Evolutionary conservation across 1,140 invertebrate genomes (phyloP).

Genomic region (Wasmannia auropunctata): DNA sequence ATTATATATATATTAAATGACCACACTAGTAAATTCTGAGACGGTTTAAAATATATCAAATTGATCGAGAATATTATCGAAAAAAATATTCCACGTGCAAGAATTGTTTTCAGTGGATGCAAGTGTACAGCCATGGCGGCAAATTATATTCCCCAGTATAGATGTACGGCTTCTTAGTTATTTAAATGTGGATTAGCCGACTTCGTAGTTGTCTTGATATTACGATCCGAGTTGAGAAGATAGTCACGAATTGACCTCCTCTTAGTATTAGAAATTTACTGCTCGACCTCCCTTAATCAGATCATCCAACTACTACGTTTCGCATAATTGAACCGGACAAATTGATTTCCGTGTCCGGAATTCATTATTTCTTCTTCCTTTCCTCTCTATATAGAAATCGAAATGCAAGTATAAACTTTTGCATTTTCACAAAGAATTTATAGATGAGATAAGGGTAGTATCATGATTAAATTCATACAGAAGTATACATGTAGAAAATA

Average conservation of each 20-base stretch:
- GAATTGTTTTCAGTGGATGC: not conserved
- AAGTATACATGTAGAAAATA: not conserved
- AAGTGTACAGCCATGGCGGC: constrained; percentile 55
- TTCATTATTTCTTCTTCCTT: constrained; percentile 42
- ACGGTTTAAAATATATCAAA: not conserved
- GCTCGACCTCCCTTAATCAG: constrained; percentile 49
- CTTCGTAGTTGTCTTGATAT: constrained; percentile 37
- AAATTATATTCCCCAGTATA: constrained; percentile 65
- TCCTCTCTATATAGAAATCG: not conserved
- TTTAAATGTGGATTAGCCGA: constrained; percentile 79
- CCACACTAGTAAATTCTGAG: not conserved
- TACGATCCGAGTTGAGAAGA: constrained; percentile 28
- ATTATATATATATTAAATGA: not conserved
- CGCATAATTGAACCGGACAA: constrained; percentile 41
- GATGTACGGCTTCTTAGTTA: constrained; percentile 80
- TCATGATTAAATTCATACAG: not conserved
- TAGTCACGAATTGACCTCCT: constrained; percentile 57
- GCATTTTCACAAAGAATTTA: not conserved
- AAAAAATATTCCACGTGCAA: not conserved
- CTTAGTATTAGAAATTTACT: constrained; percentile 66
- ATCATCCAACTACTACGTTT: constrained; percentile 50
- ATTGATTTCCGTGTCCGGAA: constrained; percentile 58
- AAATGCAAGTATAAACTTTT: not conserved
- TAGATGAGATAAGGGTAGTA: not conserved
- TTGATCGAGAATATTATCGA: not conserved